Conservation (phyloP, 2,888 invertebrate species). For the Melangyna quadrimaculata region DNA sequence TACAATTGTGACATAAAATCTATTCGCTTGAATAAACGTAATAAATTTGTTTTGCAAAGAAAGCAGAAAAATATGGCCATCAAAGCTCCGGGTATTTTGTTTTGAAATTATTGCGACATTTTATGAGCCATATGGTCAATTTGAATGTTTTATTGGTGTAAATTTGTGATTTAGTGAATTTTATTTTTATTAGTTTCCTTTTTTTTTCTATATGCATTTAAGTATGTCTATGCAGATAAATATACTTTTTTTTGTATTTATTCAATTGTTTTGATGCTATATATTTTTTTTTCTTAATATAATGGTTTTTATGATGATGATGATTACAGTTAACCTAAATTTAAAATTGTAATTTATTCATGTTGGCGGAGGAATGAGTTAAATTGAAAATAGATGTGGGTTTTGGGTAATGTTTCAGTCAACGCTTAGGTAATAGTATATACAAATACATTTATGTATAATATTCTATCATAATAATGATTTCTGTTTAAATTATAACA, state of each 20-base stretch:
- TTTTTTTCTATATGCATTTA: background rate
- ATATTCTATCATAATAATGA: too few species aligned
- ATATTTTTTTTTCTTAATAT: background rate
- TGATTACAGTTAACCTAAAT: constrained; percentile 8
- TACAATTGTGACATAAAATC: constrained; percentile 66
- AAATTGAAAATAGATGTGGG: background rate
- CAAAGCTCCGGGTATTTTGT: constrained; percentile 54
- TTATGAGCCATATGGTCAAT: constrained; percentile 72
- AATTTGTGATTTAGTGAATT: constrained; percentile 63
- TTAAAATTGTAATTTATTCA: constrained; percentile 17
- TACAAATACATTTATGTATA: too few species aligned
- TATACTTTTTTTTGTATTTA: background rate
- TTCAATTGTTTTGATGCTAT: background rate
- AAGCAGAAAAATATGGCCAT: constrained; percentile 55
- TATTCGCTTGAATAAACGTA: constrained; percentile 70
- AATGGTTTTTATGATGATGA: constrained; percentile 10
- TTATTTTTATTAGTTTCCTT: constrained; percentile 32
- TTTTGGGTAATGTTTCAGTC: background rate
- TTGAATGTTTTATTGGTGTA: constrained; percentile 69
- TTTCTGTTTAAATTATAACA: too few species aligned
- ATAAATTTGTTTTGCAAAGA: constrained; percentile 70
- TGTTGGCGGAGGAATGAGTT: constrained; percentile 3
- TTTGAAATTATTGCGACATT: constrained; percentile 69
- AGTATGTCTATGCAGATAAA: too few species aligned
- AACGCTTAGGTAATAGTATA: too few species aligned